Evolutionary conservation across 2,888 invertebrate species (phyloP).

Genomic region (Chesias legatella): DNA sequence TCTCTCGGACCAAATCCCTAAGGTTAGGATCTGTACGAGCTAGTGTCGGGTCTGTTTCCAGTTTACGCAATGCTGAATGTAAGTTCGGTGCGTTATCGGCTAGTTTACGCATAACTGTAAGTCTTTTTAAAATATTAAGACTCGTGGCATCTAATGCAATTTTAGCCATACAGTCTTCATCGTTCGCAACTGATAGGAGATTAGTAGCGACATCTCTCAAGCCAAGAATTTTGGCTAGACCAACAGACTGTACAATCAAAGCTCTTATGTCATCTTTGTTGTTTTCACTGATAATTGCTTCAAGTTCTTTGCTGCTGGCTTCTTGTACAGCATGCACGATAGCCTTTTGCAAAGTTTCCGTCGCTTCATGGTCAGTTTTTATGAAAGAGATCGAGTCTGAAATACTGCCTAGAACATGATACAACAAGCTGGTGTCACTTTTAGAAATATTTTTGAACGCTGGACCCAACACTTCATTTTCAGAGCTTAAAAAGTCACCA

Average conservation of each 20-base stretch:
- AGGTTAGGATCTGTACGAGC: slow-evolving; percentile 85
- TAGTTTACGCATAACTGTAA: slow-evolving; percentile 86
- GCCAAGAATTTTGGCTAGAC: slow-evolving; percentile 85
- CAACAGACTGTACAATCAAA: slow-evolving; percentile 82
- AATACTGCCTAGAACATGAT: slow-evolving; percentile 81
- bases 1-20: slow-evolving; percentile 85
- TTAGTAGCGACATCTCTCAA: slow-evolving; percentile 82
- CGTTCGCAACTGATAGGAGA: slow-evolving; percentile 73
- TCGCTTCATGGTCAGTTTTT: slow-evolving; percentile 83
- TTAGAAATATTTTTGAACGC: slow-evolving; percentile 84
- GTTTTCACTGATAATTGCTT: slow-evolving; percentile 74
- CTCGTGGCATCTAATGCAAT: slow-evolving; percentile 80
- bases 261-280: slow-evolving; percentile 66
- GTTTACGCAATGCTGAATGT: slow-evolving; percentile 80
- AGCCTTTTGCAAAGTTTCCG: slow-evolving; percentile 83
- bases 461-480: slow-evolving; percentile 80
- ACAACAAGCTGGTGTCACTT: slow-evolving; percentile 80
- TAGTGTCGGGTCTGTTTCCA: slow-evolving; percentile 83
- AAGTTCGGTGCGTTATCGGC: slow-evolving; percentile 84
- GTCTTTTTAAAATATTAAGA: slow-evolving; percentile 84
- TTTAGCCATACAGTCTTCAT: slow-evolving; percentile 78
- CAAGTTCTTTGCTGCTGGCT: slow-evolving; percentile 80
- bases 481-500: slow-evolving; percentile 82
- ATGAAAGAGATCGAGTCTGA: slow-evolving; percentile 81
- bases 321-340: slow-evolving; percentile 84